phyloP scores from a whole-genome alignment of 2,888 invertebrate genomes.

The Hypsopygia costalis region DNA sequence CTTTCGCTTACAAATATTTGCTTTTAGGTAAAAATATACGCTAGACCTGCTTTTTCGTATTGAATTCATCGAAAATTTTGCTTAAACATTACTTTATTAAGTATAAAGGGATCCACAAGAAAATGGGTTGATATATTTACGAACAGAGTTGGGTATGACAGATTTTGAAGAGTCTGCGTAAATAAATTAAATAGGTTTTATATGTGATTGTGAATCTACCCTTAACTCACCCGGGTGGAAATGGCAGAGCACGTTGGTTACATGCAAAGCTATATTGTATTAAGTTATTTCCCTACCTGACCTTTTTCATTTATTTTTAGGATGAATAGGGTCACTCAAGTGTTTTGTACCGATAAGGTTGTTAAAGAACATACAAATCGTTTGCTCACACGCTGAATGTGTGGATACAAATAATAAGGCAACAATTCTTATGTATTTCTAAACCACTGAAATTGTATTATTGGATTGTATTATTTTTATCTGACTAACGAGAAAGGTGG shows the following conservation, averaged over 20 bases:
- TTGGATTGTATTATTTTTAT: no score
- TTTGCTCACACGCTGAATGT: no score
- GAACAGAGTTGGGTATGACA: not conserved
- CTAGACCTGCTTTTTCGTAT: not conserved
- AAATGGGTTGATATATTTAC: not conserved
- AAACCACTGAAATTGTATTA: no score
- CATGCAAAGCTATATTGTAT: not conserved
- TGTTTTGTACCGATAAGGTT: no score
- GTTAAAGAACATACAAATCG: no score
- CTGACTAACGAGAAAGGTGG: no score
- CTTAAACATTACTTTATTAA: not conserved
- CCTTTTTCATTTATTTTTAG: no score
- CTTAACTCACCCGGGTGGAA: not conserved
- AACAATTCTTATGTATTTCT: no score
- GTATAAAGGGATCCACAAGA: not conserved
- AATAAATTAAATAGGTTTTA: not conserved
- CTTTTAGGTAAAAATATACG: no score
- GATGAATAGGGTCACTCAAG: no score
- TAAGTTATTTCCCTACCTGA: no score
- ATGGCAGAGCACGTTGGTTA: not conserved
- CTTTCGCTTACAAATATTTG: conserved; percentile 1
- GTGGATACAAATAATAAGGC: no score
- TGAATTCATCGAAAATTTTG: not conserved
- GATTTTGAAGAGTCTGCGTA: not conserved
- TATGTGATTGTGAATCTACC: not conserved